Conservation (phyloP, 2,113 vertebrate genomes). For the Chaetops frenatus region DNA sequence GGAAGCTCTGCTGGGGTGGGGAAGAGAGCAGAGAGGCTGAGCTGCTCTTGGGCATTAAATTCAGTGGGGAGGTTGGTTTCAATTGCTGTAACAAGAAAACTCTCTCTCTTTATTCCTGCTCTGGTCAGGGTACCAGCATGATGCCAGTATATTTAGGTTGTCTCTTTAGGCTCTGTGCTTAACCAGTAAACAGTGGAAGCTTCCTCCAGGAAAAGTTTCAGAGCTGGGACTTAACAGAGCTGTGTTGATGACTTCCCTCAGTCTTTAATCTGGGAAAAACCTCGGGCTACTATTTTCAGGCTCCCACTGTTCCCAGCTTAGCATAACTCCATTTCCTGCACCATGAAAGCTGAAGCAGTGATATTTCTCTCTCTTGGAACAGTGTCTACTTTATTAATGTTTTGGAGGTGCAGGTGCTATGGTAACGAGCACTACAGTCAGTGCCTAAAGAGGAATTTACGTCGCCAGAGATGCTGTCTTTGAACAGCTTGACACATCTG, state of each 20-base stretch:
- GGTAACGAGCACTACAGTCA: not conserved
- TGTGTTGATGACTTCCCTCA: not conserved
- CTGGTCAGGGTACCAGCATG: not conserved
- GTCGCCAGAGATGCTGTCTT: not conserved
- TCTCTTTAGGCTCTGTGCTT: not conserved
- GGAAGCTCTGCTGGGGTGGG: rapidly evolving
- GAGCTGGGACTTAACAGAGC: not conserved
- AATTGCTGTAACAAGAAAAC: not conserved
- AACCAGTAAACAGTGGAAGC: not conserved
- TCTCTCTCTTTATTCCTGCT: not conserved
- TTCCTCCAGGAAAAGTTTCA: slow-evolving; percentile 11
- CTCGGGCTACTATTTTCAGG: slow-evolving; percentile 2
- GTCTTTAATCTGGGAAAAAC: slow-evolving; percentile 5
- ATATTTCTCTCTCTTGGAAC: not conserved
- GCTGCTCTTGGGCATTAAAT: not conserved
- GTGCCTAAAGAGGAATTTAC: slow-evolving; percentile 14
- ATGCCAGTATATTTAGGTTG: not conserved
- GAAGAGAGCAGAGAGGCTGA: not conserved
- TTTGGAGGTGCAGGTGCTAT: slow-evolving; percentile 20
- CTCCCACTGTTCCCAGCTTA: not conserved
- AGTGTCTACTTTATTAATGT: not conserved
- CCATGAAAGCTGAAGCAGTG: not conserved
- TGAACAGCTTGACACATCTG: slow-evolving; percentile 37
- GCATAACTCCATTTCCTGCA: not conserved
- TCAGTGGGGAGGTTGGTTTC: not conserved